Evolutionary conservation across 2,888 invertebrate species (phyloP).

Genomic region (Drosophila imparisetae): DNA sequence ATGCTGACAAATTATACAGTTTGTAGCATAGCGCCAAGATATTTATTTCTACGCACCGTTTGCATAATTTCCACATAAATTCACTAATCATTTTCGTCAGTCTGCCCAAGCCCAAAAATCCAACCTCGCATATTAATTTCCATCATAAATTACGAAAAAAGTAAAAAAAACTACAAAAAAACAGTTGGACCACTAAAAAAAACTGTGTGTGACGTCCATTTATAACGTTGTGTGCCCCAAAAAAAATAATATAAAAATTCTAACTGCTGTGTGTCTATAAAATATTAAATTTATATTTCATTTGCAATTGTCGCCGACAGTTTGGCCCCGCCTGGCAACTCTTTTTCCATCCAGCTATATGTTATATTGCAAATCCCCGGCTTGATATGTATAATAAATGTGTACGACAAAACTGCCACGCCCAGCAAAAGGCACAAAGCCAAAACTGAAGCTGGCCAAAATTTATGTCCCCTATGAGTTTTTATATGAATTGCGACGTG

Average conservation of each 20-base stretch:
- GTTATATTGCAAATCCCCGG: constrained; percentile 22
- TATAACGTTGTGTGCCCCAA: constrained; percentile 34
- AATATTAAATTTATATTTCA: constrained; percentile 80
- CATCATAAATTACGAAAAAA: constrained; percentile 67
- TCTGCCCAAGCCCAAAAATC: constrained; percentile 58
- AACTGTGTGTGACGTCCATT: constrained; percentile 50
- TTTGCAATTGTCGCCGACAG: constrained; percentile 76
- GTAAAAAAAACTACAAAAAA: constrained; percentile 15
- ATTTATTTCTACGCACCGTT: constrained; percentile 60
- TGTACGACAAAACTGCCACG: constrained; percentile 55
- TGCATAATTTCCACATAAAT: constrained; percentile 75
- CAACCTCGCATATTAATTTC: constrained; percentile 71
- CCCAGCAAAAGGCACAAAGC: constrained; percentile 37
- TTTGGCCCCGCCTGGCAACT: constrained; percentile 45
- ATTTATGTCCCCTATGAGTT: constrained; percentile 65
- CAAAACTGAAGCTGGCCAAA: constrained; percentile 45
- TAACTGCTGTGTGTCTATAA: constrained; percentile 61
- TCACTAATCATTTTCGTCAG: constrained; percentile 71
- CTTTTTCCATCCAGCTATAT: constrained; percentile 3
- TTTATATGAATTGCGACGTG: constrained; percentile 60
- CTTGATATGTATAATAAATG: constrained; percentile 71
- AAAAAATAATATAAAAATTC: constrained; percentile 31
- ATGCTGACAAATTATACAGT: constrained; percentile 63
- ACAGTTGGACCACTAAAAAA: constrained; percentile 19
- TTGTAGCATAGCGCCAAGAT: constrained; percentile 39